phyloP scores from a whole-genome alignment of 2,797 vertebrate genomes.

The Hybognathus amarus region DNA sequence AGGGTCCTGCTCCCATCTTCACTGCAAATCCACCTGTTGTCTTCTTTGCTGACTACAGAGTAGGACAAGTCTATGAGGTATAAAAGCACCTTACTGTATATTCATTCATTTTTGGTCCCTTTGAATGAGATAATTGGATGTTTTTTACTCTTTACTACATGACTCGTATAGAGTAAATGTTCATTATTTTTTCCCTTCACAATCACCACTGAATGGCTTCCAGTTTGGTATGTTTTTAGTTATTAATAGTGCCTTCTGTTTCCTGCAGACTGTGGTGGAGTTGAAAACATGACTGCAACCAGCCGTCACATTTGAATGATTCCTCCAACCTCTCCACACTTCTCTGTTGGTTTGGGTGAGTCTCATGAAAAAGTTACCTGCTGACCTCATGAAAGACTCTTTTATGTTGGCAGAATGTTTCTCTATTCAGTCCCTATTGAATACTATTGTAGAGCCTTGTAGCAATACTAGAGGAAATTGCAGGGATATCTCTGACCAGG shows the following conservation, averaged over 20 bases:
- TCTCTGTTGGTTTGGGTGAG: constrained; percentile 89
- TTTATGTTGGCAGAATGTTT: neutral
- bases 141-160: neutral
- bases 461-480: neutral
- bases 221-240: neutral
- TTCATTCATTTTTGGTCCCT: neutral
- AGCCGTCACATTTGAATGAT: constrained; percentile 85
- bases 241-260: constrained; percentile 37
- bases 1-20: constrained; percentile 80
- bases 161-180: neutral
- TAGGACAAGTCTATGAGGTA: constrained; percentile 91
- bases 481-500: neutral
- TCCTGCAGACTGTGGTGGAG: constrained; percentile 81
- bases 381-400: constrained; percentile 9
- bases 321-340: constrained; percentile 86
- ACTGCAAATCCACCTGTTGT: constrained; percentile 82
- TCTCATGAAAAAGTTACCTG: constrained; percentile 2
- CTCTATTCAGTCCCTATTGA: neutral
- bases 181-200: neutral
- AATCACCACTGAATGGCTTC: constrained; percentile 1
- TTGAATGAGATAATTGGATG: neutral
- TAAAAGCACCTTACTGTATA: neutral
- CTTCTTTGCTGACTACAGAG: constrained; percentile 84
- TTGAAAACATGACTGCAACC: constrained; percentile 86
- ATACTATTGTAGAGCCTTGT: neutral